Percentiles rank a stretch among this genome's conserved stretches.
phyloP scores from a whole-genome alignment of 2,888 invertebrate species.

The Lydus trimaculatus region DNA sequence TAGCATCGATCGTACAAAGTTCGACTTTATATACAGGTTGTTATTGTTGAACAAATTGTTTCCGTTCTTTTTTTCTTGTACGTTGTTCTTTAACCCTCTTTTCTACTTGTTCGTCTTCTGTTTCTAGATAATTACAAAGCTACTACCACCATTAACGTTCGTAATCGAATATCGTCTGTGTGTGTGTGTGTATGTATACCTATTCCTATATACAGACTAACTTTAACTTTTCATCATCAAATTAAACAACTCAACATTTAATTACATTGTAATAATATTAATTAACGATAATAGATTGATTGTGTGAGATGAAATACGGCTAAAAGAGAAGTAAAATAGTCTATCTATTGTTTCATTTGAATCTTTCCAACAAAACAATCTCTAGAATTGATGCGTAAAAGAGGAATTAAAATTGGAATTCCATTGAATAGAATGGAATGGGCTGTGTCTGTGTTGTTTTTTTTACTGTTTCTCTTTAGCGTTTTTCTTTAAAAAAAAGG shows the following conservation, averaged over 20 bases:
- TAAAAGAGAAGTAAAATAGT: not conserved
- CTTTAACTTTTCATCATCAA: slow-evolving; percentile 31
- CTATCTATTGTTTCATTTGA: not conserved
- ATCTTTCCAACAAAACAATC: not conserved
- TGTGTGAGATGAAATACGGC: not conserved
- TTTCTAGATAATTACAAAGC: slow-evolving; percentile 3
- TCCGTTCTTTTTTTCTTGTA: not conserved
- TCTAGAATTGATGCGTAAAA: not conserved
- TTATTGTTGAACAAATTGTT: slow-evolving; percentile 5
- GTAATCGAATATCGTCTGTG: not conserved
- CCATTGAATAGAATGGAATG: not conserved
- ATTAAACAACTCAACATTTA: slow-evolving; percentile 31
- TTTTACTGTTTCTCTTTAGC: not conserved
- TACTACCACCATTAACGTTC: not conserved
- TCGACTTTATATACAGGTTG: not conserved
- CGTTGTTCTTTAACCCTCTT: not conserved
- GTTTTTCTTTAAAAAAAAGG: not conserved
- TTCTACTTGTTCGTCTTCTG: too few species aligned
- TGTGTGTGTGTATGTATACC: too few species aligned
- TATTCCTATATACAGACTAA: too few species aligned
- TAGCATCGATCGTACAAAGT: not conserved
- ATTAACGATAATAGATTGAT: slow-evolving; percentile 22
- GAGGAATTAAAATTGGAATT: not conserved
- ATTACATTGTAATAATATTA: slow-evolving; percentile 32
- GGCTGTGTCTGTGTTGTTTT: too few species aligned